These are phyloP conservation scores for Forbesichthys papilliferus DNA, from an alignment of 2,113 vertebrate species.

Conservation along the genomic window DNA sequence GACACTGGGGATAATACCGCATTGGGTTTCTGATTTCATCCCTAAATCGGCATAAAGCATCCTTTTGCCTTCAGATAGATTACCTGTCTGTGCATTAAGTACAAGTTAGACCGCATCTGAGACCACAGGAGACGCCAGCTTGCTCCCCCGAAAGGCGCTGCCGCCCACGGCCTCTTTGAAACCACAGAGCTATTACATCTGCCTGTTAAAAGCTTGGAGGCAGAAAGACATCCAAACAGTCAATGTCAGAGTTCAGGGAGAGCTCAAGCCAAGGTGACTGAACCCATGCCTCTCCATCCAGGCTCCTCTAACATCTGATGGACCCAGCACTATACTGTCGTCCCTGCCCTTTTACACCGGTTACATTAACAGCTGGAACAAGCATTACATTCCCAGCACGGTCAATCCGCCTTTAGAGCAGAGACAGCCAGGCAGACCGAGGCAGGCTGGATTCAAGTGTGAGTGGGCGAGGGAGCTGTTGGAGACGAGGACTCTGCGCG, in stretches of 20 bases:
- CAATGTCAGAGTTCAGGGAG: constrained; percentile 59
- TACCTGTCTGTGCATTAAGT: constrained; percentile 77
- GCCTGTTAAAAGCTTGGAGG: constrained; percentile 76
- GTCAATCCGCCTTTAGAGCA: background rate
- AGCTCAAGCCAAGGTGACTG: constrained; percentile 63
- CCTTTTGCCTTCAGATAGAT: constrained; percentile 71
- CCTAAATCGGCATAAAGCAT: constrained; percentile 68
- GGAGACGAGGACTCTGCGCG: background rate
- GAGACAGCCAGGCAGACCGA: background rate
- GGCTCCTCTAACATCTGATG: constrained; percentile 29
- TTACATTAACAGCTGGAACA: constrained; percentile 15
- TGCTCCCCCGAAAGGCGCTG: constrained; percentile 62
- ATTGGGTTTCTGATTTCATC: constrained; percentile 70
- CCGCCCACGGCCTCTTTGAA: constrained; percentile 65
- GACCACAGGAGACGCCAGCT: constrained; percentile 68
- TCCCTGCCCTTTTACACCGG: background rate
- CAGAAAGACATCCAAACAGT: constrained; percentile 50
- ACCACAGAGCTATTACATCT: constrained; percentile 73
- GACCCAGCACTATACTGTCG: background rate
- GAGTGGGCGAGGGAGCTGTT: background rate
- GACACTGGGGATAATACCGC: constrained; percentile 50
- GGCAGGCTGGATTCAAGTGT: background rate
- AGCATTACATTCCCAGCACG: constrained; percentile 16
- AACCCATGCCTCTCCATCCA: constrained; percentile 51
- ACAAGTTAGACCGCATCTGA: constrained; percentile 72